Conservation (phyloP, 1,140 invertebrate genomes). For the Drosophila setifemur region DNA sequence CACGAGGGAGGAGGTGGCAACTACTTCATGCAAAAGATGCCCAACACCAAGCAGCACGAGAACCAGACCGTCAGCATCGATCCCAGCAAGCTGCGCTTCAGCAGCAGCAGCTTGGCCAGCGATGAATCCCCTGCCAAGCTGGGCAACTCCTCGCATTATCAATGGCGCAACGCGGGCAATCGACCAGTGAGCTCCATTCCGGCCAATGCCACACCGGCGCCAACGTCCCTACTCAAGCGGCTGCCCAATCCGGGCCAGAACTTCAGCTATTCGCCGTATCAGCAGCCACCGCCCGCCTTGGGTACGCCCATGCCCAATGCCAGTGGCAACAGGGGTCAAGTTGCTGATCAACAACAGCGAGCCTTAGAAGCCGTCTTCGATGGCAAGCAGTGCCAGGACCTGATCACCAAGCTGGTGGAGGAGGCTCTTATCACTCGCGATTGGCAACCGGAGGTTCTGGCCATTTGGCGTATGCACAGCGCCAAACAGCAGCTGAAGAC, state of each 20-base stretch:
- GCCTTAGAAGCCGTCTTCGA: constrained; percentile 5
- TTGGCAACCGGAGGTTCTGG: constrained; percentile 56
- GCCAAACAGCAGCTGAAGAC: constrained; percentile 45
- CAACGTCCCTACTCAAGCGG: constrained; percentile 52
- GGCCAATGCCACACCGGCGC: neutral
- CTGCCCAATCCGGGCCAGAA: constrained; percentile 5
- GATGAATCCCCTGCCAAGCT: constrained; percentile 58
- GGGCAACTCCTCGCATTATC: constrained; percentile 59
- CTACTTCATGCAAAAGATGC: constrained; percentile 65
- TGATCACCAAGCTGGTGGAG: constrained; percentile 59
- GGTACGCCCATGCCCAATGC: neutral
- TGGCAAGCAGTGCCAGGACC: constrained; percentile 47
- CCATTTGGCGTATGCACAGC: constrained; percentile 44
- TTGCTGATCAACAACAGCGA: neutral
- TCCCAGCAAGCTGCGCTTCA: constrained; percentile 71
- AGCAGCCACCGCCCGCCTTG: constrained; percentile 25
- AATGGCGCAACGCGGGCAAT: constrained; percentile 63
- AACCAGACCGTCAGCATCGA: constrained; percentile 72
- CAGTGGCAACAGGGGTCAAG: neutral
- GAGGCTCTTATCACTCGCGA: constrained; percentile 47
- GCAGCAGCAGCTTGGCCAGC: constrained; percentile 41
- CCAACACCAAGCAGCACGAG: constrained; percentile 66
- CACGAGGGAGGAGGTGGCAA: constrained; percentile 37
- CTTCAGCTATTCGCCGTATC: constrained; percentile 34
- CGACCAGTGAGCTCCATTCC: constrained; percentile 43